phyloP scores from a whole-genome alignment of 2,888 invertebrate genomes.

The Pollenia labialis region DNA sequence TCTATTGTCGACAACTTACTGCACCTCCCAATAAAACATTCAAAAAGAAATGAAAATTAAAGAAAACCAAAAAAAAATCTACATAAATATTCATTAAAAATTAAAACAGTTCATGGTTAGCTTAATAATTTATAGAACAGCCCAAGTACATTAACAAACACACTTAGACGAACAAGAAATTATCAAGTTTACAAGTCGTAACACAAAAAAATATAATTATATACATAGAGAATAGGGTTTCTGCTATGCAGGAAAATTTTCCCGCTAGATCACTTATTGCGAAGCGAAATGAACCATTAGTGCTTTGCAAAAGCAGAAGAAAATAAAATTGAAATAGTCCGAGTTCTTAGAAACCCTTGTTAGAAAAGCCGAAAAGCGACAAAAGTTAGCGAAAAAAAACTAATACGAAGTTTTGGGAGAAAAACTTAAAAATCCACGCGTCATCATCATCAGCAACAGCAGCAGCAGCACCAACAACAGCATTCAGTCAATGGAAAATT shows the following conservation, averaged over 20 bases:
- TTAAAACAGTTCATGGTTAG: slow-evolving; percentile 47
- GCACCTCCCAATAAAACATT: not conserved
- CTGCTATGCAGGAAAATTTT: too few species aligned
- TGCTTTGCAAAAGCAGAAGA: too few species aligned
- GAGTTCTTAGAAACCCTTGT: too few species aligned
- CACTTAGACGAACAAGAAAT: slow-evolving; percentile 7
- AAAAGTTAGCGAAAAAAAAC: too few species aligned
- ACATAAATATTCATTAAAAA: not conserved
- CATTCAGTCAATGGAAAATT: slow-evolving; percentile 36
- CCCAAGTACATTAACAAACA: not conserved
- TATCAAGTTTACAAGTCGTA: slow-evolving; percentile 3
- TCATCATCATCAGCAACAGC: too few species aligned
- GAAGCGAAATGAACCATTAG: too few species aligned
- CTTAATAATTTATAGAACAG: slow-evolving; percentile 32
- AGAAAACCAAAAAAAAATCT: not conserved
- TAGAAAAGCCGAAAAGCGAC: too few species aligned
- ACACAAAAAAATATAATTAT: not conserved
- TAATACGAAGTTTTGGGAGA: not conserved
- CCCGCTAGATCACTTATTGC: too few species aligned
- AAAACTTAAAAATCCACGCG: slow-evolving; percentile 25
- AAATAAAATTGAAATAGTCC: too few species aligned
- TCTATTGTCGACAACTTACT: not conserved
- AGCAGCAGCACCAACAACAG: not conserved
- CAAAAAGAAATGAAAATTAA: slow-evolving; percentile 1
- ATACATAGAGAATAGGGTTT: not conserved